Percentiles rank a stretch among this genome's conserved stretches.
Conservation (phyloP, 2,113 vertebrate species). For the Zosterops japonicus region DNA sequence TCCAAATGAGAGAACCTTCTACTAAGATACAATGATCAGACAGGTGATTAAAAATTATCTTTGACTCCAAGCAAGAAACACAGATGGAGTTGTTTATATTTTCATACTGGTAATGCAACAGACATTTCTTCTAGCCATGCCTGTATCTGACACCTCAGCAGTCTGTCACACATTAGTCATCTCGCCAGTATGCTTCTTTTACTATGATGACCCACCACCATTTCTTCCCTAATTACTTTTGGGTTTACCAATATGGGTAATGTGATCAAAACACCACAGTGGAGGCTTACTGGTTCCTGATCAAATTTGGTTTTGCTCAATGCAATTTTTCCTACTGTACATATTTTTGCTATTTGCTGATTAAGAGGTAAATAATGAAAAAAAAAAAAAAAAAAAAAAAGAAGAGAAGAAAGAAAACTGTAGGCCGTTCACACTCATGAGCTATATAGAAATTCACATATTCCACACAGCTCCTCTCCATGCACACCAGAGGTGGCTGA, state of each 20-base stretch:
- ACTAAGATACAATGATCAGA: not conserved
- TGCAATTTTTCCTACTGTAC: not conserved
- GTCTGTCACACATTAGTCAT: not conserved
- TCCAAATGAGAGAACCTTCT: not conserved
- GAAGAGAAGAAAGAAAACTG: accelerated
- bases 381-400: no score
- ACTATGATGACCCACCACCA: not conserved
- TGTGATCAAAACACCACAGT: not conserved
- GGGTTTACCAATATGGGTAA: not conserved
- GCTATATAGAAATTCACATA: not conserved
- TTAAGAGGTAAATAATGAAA: not conserved
- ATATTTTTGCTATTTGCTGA: not conserved
- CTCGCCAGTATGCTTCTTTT: not conserved
- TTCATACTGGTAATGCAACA: not conserved
- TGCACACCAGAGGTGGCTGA: not conserved
- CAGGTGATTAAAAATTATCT: not conserved
- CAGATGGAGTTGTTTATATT: not conserved
- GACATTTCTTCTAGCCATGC: not conserved
- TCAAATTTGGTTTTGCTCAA: not conserved
- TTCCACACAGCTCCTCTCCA: not conserved
- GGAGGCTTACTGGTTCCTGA: not conserved
- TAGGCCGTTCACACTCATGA: not conserved
- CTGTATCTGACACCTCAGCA: not conserved
- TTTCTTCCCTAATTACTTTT: not conserved
- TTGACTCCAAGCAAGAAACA: not conserved